Evolutionary conservation across 35 echinoderm and acorn worm genomes (phyloP).

Genomic region (Patiria miniata): DNA sequence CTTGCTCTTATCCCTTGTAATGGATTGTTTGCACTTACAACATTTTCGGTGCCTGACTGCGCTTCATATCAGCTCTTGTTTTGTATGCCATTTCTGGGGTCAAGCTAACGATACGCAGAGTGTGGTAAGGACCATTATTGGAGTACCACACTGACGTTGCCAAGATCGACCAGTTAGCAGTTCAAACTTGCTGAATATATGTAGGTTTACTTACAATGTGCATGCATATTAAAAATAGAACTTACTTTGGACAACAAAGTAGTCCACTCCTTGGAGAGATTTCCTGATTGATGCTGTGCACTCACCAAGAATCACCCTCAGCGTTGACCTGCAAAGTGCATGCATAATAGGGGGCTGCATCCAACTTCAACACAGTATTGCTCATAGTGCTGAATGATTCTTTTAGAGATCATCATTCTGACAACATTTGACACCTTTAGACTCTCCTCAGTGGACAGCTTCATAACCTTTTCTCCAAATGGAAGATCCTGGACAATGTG

Average conservation of each 20-base stretch:
- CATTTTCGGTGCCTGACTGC: background rate
- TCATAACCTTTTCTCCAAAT: conserved; percentile 32
- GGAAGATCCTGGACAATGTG: too few species aligned
- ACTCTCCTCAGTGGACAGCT: conserved; percentile 43
- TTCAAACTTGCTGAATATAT: too few species aligned
- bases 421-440: too few species aligned
- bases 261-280: background rate
- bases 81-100: too few species aligned
- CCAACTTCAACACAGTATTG: too few species aligned
- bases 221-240: too few species aligned
- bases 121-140: background rate
- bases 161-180: too few species aligned
- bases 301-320: background rate
- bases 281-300: too few species aligned
- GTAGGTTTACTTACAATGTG: too few species aligned
- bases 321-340: background rate
- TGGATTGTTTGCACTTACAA: too few species aligned
- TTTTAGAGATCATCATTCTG: conserved; percentile 34
- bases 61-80: background rate
- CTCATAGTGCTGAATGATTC: conserved; percentile 36
- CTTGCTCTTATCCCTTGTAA: too few species aligned
- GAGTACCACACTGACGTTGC: background rate
- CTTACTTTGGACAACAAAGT: conserved; percentile 3
- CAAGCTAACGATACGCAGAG: background rate
- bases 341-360: too few species aligned